Percentiles rank a stretch among this genome's conserved stretches.
These are phyloP conservation scores for Eristalis tenax DNA, from an alignment of 2,888 invertebrate genomes.

Conservation along the genomic window DNA sequence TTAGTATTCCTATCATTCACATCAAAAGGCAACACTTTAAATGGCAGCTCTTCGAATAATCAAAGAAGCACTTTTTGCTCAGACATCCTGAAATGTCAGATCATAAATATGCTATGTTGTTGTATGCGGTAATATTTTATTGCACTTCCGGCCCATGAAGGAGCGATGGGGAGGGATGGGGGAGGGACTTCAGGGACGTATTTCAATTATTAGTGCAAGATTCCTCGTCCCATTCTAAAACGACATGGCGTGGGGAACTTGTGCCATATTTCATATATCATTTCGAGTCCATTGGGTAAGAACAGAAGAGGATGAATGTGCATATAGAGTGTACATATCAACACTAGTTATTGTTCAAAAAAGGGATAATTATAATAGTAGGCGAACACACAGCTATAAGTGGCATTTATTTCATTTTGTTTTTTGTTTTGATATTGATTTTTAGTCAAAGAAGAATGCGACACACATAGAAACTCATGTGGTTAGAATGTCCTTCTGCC, in stretches of 20 bases:
- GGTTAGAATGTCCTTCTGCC: constrained; percentile 17
- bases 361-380: constrained; percentile 50
- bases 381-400: constrained; percentile 32
- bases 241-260: background rate
- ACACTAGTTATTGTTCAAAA: constrained; percentile 13
- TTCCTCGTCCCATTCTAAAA: background rate
- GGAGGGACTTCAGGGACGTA: background rate
- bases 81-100: constrained; percentile 44
- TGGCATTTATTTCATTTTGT: constrained; percentile 40
- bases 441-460: constrained; percentile 33
- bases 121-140: constrained; percentile 51
- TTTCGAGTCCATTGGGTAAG: background rate
- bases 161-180: background rate
- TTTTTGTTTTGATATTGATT: constrained; percentile 58
- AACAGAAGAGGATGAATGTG: background rate
- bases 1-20: background rate
- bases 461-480: background rate
- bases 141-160: constrained; percentile 54
- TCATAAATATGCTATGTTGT: constrained; percentile 28
- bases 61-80: constrained; percentile 31
- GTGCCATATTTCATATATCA: constrained; percentile 22
- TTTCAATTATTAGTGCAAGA: constrained; percentile 45
- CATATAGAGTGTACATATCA: constrained; percentile 2
- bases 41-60: constrained; percentile 28
- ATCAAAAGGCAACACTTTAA: background rate